Evolutionary conservation across 2,888 invertebrate genomes (phyloP).

Genomic region (Petrolisthes manimaculis): DNA sequence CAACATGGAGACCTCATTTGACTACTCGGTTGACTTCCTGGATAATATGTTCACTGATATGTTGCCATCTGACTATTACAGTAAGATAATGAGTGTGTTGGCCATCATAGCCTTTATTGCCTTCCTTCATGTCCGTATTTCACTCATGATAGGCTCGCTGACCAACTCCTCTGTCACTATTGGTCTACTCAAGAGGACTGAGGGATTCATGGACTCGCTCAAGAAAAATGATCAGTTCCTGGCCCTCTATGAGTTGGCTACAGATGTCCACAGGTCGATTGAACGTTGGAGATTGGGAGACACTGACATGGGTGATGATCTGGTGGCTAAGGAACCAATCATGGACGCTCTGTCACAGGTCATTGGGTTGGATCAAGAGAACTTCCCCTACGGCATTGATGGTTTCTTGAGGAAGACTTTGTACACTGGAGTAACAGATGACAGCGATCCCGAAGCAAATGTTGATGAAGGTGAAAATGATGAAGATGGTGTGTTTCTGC

Average conservation of each 20-base stretch:
- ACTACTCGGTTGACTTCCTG: constrained; percentile 14
- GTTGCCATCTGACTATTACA: constrained; percentile 45
- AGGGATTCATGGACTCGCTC: constrained; percentile 14
- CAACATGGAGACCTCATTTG: constrained; percentile 34
- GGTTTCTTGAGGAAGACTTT: constrained; percentile 5
- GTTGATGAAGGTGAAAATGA: not conserved
- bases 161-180: constrained; percentile 26
- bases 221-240: constrained; percentile 34
- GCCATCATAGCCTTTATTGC: constrained; percentile 50
- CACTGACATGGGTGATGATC: not conserved
- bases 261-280: constrained; percentile 36
- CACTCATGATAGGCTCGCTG: constrained; percentile 41
- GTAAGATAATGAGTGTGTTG: constrained; percentile 42
- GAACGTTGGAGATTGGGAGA: constrained; percentile 41
- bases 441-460: not conserved
- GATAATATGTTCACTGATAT: constrained; percentile 27
- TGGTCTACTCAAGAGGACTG: constrained; percentile 18
- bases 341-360: not conserved
- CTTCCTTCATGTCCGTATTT: constrained; percentile 37
- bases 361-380: not conserved
- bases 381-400: not conserved
- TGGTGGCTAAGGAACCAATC: not conserved
- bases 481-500: not conserved
- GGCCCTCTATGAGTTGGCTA: constrained; percentile 20
- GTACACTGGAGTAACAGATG: not conserved